phyloP scores from a whole-genome alignment of 2,113 vertebrate species.

The Candoia aspera region DNA sequence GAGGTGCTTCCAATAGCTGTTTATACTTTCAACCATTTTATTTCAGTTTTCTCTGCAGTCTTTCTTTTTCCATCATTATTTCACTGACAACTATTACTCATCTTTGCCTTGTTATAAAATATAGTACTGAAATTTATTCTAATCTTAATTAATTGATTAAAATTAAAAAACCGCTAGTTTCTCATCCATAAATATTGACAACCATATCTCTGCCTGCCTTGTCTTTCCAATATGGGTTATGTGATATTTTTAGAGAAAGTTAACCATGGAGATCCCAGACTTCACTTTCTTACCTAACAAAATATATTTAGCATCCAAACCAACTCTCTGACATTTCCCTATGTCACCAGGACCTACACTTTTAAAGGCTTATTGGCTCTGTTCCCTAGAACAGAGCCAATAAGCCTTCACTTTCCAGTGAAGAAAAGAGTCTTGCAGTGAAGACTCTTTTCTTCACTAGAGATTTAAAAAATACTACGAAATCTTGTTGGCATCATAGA shows the following conservation, averaged over 20 bases:
- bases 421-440: no score
- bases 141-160: background rate
- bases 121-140: background rate
- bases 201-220: background rate
- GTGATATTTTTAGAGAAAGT: slow-evolving; percentile 26
- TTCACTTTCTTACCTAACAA: slow-evolving; percentile 28
- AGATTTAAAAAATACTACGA: background rate
- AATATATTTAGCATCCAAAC: slow-evolving; percentile 25
- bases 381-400: no score
- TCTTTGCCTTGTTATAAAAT: background rate
- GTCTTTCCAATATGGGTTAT: background rate
- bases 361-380: background rate
- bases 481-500: background rate
- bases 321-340: slow-evolving; percentile 23
- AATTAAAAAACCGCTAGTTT: background rate
- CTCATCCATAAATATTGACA: background rate
- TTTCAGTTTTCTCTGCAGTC: background rate
- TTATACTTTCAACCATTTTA: background rate
- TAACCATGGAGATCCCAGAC: background rate
- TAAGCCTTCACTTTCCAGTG: no score
- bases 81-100: background rate
- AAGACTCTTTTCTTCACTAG: background rate
- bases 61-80: background rate
- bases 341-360: background rate
- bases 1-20: background rate